Conservation (phyloP, 2,113 vertebrate genomes). For the Platysternon megacephalum region DNA sequence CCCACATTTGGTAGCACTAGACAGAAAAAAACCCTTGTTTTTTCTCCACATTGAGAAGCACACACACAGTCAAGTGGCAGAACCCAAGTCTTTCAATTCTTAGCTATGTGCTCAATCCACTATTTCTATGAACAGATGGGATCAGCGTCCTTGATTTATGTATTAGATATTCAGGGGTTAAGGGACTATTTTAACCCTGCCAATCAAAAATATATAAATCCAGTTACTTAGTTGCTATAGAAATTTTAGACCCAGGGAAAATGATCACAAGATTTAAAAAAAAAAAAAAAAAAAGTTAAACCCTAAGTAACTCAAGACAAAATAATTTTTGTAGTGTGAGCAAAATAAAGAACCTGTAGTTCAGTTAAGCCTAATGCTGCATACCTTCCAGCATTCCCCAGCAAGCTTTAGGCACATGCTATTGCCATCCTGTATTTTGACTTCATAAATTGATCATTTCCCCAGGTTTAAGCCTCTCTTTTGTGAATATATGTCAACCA, state of each 20-base stretch:
- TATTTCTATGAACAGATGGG: not conserved
- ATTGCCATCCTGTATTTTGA: not conserved
- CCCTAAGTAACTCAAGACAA: not conserved
- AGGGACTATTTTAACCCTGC: not conserved
- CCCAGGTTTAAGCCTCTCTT: not conserved
- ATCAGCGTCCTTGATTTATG: not conserved
- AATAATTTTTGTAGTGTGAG: not conserved
- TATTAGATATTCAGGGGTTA: not conserved
- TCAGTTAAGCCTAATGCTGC: conserved; percentile 21
- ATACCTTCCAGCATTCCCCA: not conserved
- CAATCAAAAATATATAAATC: not conserved
- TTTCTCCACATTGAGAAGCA: not conserved
- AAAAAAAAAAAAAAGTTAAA: conserved; percentile 14
- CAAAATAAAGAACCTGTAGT: not conserved
- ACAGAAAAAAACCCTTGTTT: not conserved
- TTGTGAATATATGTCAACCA: not conserved
- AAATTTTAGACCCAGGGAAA: not conserved
- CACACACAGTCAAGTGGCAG: not conserved
- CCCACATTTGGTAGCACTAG: not conserved
- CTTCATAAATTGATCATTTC: not conserved
- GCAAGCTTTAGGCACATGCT: not conserved
- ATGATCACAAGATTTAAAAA: not conserved
- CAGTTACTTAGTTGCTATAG: not conserved
- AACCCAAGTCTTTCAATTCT: not conserved
- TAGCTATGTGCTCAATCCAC: not conserved